Evolutionary conservation across 53 echinoderm and acorn worm species (phyloP), one percentile per base, ranked within the genome.

Genomic region (Apostichopus leukothele): DNA sequence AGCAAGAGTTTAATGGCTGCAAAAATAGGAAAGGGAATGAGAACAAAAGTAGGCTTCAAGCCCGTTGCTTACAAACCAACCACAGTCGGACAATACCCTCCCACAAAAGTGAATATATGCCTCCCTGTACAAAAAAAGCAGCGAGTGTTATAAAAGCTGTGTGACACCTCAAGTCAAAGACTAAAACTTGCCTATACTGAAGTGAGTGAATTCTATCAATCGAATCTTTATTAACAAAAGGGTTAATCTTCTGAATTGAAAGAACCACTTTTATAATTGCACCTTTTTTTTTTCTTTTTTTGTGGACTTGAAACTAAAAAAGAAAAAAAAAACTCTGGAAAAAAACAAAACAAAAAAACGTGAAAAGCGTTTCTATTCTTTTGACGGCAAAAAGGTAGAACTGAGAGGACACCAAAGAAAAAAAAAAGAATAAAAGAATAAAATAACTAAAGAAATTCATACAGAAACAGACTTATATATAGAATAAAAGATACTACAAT

Each of bases 231-330:
- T 51, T 19, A 79, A 81, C 59, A 81, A 81, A 59, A 55, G 81
- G 19, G 54, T 54, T 81, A 50, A 55, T 21, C 81, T 81, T 81
- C 55, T 81, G 81, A 3, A 59, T 54, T 81, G 25, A 81, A 81
- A 54, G 55, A 81, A 59, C 81, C 55, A 18, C 71, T 71, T 81
- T 81, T 53, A 81, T 81, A 81, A 81, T 81, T 81, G 81, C 18
- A 81, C 54, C 23, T 10, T 39, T 39, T 39, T 39, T 25, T 25
- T 3, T 39, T 39, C 1, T 27, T 1, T 27, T 27, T 27, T 27
- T 54, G 21, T 55, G 81, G 55, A 81, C 81, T 81, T 54, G 81
- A 59, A 59, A 20, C 53, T 55, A 18, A 81, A 81, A 21, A 81
- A 53, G 8, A 63, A 63, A 63, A 63, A 63, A 63, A 63, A 63